phyloP scores from a whole-genome alignment of 2,797 vertebrate genomes.

The Lepus oiostolus region DNA sequence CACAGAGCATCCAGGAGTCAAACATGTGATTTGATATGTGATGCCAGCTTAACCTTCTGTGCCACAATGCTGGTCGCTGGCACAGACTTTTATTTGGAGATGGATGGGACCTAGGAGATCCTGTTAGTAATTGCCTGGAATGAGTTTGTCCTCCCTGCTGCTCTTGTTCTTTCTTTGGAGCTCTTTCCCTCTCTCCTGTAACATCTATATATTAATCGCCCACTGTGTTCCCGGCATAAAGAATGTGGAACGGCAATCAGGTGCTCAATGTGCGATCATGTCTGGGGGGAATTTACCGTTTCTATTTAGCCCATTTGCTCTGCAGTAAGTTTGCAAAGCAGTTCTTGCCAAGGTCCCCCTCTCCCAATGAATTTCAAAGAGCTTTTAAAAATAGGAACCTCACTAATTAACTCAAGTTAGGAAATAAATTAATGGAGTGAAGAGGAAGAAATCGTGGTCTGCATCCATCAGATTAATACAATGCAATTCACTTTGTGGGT shows the following conservation, averaged over 20 bases:
- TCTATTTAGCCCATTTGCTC: slow-evolving; percentile 70
- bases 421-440: slow-evolving; percentile 89
- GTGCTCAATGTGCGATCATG: slow-evolving; percentile 35
- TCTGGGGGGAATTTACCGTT: slow-evolving; percentile 55
- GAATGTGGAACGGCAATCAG: slow-evolving; percentile 67
- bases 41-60: too few species aligned
- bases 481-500: slow-evolving; percentile 86
- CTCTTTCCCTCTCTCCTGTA: slow-evolving; percentile 3
- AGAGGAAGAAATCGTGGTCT: slow-evolving; percentile 79
- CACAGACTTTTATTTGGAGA: slow-evolving; percentile 26
- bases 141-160: not conserved
- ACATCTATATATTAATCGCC: slow-evolving; percentile 65
- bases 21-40: too few species aligned
- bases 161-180: not conserved
- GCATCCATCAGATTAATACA: slow-evolving; percentile 83
- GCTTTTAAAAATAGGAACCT: slow-evolving; percentile 83
- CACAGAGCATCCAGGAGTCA: too few species aligned
- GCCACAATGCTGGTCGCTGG: too few species aligned
- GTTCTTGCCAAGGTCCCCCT: slow-evolving; percentile 63
- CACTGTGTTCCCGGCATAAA: not conserved
- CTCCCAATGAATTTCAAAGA: slow-evolving; percentile 79
- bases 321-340: slow-evolving; percentile 75
- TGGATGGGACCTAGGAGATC: not conserved
- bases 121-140: not conserved
- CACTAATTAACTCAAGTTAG: slow-evolving; percentile 88